phyloP scores from a whole-genome alignment of 2,888 invertebrate species.

The Acleris holmiana region DNA sequence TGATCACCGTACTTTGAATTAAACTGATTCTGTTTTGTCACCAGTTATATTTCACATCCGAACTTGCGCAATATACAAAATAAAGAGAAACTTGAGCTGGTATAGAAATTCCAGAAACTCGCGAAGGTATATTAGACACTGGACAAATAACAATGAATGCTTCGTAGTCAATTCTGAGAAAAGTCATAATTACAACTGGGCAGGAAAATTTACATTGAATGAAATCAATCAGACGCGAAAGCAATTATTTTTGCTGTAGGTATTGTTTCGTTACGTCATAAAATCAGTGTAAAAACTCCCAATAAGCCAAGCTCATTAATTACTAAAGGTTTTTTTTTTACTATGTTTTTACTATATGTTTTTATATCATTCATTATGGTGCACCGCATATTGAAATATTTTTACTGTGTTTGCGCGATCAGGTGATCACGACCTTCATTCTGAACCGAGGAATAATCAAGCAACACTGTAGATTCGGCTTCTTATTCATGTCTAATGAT shows the following conservation, averaged over 20 bases:
- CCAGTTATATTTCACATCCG: conserved; percentile 7
- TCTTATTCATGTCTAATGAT: too few species aligned
- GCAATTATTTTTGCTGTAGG: neutral
- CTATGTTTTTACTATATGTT: too few species aligned
- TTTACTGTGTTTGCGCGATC: too few species aligned
- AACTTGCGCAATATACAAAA: conserved; percentile 10
- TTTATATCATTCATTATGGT: too few species aligned
- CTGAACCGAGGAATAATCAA: too few species aligned
- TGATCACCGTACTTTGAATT: conserved; percentile 1
- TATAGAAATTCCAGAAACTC: conserved; percentile 1
- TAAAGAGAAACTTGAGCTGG: conserved; percentile 4
- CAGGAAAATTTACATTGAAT: conserved; percentile 34
- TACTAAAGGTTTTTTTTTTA: too few species aligned
- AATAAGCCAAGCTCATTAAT: too few species aligned
- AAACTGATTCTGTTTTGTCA: conserved; percentile 6
- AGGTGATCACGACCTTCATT: too few species aligned
- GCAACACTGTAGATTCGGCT: too few species aligned
- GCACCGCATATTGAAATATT: too few species aligned
- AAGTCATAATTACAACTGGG: conserved; percentile 1
- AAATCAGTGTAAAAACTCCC: neutral
- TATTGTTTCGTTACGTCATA: neutral
- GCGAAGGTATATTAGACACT: conserved; percentile 21
- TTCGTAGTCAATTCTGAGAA: conserved; percentile 20
- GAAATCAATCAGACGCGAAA: conserved; percentile 10
- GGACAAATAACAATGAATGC: conserved; percentile 23